These are phyloP conservation scores for Aspiorhynchus laticeps DNA, from an alignment of 2,113 vertebrate genomes.

Conservation along the genomic window DNA sequence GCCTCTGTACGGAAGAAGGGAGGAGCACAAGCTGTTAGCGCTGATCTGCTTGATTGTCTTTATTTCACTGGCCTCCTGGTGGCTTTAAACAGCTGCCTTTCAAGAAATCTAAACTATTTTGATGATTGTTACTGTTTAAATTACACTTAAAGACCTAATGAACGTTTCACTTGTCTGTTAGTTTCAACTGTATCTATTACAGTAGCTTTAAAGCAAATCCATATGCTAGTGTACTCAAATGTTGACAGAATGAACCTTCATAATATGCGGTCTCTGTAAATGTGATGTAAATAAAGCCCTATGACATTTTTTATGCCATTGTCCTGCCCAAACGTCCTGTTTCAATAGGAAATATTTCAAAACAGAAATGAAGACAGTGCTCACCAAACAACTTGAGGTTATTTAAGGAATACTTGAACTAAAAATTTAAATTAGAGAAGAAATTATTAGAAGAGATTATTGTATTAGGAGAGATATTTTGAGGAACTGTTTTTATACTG, in stretches of 20 bases:
- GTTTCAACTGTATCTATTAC: neutral
- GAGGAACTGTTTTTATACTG: neutral
- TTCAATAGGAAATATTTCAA: neutral
- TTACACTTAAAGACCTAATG: conserved; percentile 12
- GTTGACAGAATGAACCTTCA: neutral
- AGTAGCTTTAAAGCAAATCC: neutral
- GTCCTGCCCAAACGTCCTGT: neutral
- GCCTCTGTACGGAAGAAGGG: conserved; percentile 43
- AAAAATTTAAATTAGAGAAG: neutral
- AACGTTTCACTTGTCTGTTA: conserved; percentile 1
- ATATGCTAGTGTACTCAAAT: neutral
- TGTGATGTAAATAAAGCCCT: neutral
- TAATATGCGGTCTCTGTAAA: neutral
- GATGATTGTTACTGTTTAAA: conserved; percentile 42
- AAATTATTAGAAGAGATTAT: neutral
- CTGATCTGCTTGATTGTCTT: conserved; percentile 45
- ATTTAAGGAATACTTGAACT: neutral
- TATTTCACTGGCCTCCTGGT: conserved; percentile 52
- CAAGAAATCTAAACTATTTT: conserved; percentile 35
- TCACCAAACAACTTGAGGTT: neutral
- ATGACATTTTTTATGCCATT: neutral
- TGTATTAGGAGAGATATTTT: neutral
- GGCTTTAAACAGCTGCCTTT: conserved; percentile 45
- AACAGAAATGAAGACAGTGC: neutral
- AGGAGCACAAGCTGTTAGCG: conserved; percentile 55